These are phyloP conservation scores for Archilochus colubris DNA, from an alignment of 2,113 vertebrate genomes.

Conservation along the genomic window DNA sequence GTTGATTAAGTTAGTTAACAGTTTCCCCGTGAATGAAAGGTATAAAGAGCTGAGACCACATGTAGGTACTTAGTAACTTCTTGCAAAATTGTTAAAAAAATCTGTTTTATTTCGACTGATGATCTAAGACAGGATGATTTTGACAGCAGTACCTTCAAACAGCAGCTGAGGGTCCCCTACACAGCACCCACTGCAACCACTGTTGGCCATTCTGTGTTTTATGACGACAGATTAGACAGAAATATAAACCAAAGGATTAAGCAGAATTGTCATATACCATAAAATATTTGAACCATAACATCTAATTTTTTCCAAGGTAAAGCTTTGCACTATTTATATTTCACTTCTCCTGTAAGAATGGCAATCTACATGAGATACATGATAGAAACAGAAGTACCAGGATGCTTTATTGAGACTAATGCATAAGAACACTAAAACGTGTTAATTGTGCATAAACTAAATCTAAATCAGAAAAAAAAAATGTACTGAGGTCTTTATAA, in stretches of 20 bases:
- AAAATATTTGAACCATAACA: background rate
- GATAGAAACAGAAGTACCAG: background rate
- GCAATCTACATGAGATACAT: background rate
- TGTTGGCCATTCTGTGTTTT: background rate
- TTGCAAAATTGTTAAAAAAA: background rate
- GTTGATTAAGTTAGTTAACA: background rate
- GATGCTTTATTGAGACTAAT: background rate
- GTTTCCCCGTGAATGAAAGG: background rate
- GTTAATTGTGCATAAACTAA: background rate
- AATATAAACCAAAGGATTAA: background rate
- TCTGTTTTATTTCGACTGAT: background rate
- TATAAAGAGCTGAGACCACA: background rate
- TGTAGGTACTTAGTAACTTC: background rate
- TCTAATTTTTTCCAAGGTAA: background rate
- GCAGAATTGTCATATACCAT: background rate
- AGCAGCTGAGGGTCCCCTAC: background rate
- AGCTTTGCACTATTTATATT: background rate
- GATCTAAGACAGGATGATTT: background rate
- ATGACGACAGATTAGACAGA: background rate
- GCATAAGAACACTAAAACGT: background rate
- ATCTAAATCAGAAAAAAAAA: background rate
- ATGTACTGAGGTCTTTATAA: background rate
- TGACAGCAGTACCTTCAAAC: background rate
- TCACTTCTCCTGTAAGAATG: background rate
- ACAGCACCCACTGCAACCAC: accelerated